Conservation (phyloP, 2,113 vertebrate genomes). For the Phalacrocorax brasilianus region DNA sequence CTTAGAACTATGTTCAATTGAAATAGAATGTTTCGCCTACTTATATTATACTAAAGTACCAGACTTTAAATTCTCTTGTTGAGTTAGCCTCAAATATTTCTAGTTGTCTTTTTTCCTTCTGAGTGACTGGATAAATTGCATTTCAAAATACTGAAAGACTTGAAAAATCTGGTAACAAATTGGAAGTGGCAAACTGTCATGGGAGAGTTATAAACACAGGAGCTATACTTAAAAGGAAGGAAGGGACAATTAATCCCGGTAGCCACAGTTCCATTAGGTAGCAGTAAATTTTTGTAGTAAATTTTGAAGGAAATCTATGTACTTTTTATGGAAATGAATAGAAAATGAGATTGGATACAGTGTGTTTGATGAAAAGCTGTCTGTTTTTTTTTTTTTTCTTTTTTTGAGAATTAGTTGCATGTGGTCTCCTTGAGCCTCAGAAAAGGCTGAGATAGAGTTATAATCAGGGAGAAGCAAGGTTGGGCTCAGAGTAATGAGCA, state of each 20-base stretch:
- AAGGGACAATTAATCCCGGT: neutral
- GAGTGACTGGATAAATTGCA: neutral
- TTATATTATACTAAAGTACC: neutral
- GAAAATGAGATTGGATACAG: neutral
- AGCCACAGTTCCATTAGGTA: neutral
- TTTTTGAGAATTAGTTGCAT: fast-evolving
- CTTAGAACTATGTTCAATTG: neutral
- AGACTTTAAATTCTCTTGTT: neutral
- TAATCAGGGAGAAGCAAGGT: neutral
- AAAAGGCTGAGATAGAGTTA: neutral
- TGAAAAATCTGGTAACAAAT: neutral
- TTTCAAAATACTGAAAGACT: neutral
- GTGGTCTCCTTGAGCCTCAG: neutral
- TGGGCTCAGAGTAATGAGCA: neutral
- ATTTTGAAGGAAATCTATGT: neutral
- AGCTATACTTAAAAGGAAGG: neutral
- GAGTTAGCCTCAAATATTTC: neutral
- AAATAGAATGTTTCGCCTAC: neutral
- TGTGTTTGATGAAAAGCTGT: neutral
- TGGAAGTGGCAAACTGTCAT: neutral
- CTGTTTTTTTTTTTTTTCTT: neutral
- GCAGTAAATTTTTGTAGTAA: neutral
- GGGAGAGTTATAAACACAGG: neutral
- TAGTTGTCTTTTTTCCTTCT: neutral
- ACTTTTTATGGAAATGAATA: neutral